Conservation (phyloP, 2,797 vertebrate species). For the Taenioides sp. region DNA sequence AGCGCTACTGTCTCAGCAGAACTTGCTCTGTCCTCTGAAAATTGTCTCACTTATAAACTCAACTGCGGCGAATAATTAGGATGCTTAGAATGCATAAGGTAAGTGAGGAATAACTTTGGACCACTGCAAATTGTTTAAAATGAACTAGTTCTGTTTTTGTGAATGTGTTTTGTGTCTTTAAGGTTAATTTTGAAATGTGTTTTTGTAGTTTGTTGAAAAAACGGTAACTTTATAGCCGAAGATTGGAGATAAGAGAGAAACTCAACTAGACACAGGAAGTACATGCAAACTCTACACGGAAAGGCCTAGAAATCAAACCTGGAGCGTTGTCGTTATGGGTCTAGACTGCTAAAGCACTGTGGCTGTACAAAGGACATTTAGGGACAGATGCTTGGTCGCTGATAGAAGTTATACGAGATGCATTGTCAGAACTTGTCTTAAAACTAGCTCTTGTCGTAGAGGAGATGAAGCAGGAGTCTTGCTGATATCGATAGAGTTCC, state of each 20-base stretch:
- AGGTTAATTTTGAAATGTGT: not conserved
- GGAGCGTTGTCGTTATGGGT: not conserved
- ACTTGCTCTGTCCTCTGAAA: too few species aligned
- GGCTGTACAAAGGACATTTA: not conserved
- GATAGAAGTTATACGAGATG: not conserved
- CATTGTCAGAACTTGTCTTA: conserved; percentile 1
- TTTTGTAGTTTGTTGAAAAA: not conserved
- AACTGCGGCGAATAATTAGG: too few species aligned
- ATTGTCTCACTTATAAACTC: too few species aligned
- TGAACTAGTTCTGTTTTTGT: too few species aligned
- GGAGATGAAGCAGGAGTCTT: not conserved
- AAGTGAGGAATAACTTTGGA: too few species aligned
- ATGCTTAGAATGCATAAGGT: too few species aligned
- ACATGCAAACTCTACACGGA: not conserved
- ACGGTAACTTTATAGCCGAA: too few species aligned
- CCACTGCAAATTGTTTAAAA: too few species aligned
- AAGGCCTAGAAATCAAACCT: too few species aligned
- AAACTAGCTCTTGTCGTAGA: not conserved
- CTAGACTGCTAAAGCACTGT: not conserved
- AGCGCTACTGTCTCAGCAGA: too few species aligned
- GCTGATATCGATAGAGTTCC: conserved; percentile 6
- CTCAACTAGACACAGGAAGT: not conserved
- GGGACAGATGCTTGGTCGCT: not conserved
- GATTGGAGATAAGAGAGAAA: not conserved
- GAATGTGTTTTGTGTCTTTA: too few species aligned